These are phyloP conservation scores for Bryconaethiops microstoma DNA, from an alignment of 2,797 vertebrate species.

Conservation along the genomic window DNA sequence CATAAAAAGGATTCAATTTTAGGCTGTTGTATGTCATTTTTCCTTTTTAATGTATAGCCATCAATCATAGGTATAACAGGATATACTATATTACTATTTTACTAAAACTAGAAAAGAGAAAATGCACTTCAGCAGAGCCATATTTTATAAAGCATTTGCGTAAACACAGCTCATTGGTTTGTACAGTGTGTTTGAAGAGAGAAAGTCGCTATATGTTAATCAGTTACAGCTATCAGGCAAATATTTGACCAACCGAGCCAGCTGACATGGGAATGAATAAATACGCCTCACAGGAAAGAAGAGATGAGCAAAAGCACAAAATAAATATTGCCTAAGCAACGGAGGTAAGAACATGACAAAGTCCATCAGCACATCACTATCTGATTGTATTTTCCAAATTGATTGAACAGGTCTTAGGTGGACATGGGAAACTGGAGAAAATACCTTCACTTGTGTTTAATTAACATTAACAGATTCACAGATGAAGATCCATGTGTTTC, in stretches of 20 bases:
- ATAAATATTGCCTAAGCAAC: not conserved
- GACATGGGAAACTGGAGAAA: not conserved
- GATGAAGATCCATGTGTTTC: not conserved
- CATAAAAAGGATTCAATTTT: too few relatives aligned
- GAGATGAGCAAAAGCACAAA: not conserved
- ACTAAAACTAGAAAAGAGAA: too few relatives aligned
- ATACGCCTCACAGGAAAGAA: constrained; percentile 26
- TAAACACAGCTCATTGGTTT: not conserved
- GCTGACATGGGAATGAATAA: constrained; percentile 18
- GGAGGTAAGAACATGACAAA: not conserved
- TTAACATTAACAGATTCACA: not conserved
- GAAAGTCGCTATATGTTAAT: constrained; percentile 30
- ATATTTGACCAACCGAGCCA: constrained; percentile 54
- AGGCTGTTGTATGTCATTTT: too few relatives aligned
- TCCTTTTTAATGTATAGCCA: too few relatives aligned
- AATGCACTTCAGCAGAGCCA: not conserved
- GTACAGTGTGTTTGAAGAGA: not conserved
- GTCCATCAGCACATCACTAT: too few relatives aligned
- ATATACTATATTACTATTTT: too few relatives aligned
- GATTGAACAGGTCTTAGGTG: not conserved
- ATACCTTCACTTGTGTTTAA: not conserved
- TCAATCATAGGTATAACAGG: too few relatives aligned
- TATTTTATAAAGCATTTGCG: not conserved
- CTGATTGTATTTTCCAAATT: not conserved
- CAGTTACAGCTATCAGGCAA: constrained; percentile 47